Evolutionary conservation across 1,140 invertebrate genomes (phyloP).

Genomic region (Thaumetopoea pityocampa): DNA sequence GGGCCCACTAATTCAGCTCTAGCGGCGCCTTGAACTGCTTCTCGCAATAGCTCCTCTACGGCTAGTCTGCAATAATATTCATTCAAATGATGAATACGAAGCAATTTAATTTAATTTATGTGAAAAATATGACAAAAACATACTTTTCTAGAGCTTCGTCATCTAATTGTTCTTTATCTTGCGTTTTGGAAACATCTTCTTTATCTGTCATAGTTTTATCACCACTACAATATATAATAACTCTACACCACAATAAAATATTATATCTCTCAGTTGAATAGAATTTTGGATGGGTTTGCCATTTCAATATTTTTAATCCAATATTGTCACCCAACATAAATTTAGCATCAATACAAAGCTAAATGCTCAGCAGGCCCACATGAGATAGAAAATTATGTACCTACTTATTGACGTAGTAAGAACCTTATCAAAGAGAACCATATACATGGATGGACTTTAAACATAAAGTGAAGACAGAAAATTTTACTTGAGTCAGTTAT

Average conservation of each 20-base stretch:
- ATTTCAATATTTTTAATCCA: too few relatives aligned
- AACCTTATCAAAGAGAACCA: too few relatives aligned
- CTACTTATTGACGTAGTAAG: too few relatives aligned
- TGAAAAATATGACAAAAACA: constrained; percentile 15
- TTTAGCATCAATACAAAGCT: too few relatives aligned
- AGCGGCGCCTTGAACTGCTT: constrained; percentile 77
- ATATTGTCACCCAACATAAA: too few relatives aligned
- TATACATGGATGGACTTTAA: too few relatives aligned
- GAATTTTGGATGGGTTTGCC: constrained; percentile 20
- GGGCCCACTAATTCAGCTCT: constrained; percentile 79
- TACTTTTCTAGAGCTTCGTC: constrained; percentile 70
- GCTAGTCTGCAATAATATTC: constrained; percentile 75
- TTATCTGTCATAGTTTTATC: constrained; percentile 69
- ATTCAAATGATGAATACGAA: constrained; percentile 1
- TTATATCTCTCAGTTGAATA: constrained; percentile 10
- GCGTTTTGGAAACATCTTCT: constrained; percentile 60
- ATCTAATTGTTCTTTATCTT: constrained; percentile 58
- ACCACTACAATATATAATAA: constrained; percentile 8
- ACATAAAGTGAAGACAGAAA: too few relatives aligned
- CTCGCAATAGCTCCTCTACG: constrained; percentile 78
- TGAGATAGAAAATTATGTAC: too few relatives aligned
- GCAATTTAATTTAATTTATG: constrained; percentile 4
- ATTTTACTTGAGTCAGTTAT: too few relatives aligned
- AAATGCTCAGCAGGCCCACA: too few relatives aligned
- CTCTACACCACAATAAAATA: constrained; percentile 1